These are phyloP conservation scores for Leptonema lineaticorne DNA, from an alignment of 1,140 invertebrate species.

Conservation along the genomic window DNA sequence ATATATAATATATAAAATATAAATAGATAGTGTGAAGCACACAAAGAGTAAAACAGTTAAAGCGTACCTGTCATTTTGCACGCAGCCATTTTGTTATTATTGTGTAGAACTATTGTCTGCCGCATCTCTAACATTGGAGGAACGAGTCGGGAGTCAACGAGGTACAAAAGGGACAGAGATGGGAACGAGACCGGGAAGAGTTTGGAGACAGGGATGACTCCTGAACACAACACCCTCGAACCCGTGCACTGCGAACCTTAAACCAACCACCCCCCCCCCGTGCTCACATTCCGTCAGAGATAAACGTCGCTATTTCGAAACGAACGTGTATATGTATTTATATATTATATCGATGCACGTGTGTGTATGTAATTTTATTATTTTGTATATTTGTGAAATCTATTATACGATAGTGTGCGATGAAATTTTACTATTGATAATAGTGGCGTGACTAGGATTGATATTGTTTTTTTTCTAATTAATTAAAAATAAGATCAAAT, in stretches of 20 bases:
- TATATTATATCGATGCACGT: neutral
- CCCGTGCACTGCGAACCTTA: neutral
- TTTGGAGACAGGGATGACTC: neutral
- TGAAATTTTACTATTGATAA: too few relatives aligned
- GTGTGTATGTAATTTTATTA: too few relatives aligned
- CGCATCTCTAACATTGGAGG: constrained; percentile 23
- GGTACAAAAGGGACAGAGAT: neutral
- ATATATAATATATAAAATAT: too few relatives aligned
- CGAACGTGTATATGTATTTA: neutral
- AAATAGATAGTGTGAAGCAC: neutral
- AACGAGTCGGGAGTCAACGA: neutral
- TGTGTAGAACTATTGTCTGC: constrained; percentile 38
- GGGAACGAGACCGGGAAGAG: neutral
- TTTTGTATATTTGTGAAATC: too few relatives aligned
- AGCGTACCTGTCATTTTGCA: constrained; percentile 36
- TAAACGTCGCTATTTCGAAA: constrained; percentile 12
- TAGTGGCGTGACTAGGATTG: too few relatives aligned
- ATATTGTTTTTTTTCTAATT: too few relatives aligned
- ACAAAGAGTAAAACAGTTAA: constrained; percentile 10
- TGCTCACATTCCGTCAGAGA: neutral
- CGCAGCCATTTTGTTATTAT: constrained; percentile 39
- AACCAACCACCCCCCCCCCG: neutral
- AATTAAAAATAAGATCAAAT: too few relatives aligned
- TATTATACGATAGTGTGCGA: too few relatives aligned
- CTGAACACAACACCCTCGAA: too few relatives aligned